Conservation (phyloP, 2,888 invertebrate genomes). For the Zeuzera pyrina region DNA sequence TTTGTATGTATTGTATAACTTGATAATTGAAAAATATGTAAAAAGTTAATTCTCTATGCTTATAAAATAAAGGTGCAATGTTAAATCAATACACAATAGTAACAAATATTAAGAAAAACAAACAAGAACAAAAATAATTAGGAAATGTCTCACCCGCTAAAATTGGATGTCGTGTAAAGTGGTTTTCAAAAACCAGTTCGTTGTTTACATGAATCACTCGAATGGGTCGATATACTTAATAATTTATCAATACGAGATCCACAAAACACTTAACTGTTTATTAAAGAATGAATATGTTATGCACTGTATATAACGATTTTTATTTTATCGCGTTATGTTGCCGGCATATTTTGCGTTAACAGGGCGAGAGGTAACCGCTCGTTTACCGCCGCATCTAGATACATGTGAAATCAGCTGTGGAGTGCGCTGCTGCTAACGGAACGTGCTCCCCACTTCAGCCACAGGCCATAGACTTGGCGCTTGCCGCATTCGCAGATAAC, state of each 20-base stretch:
- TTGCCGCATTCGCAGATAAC: conserved; percentile 35
- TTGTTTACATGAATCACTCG: conserved; percentile 4
- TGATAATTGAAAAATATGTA: too few species aligned
- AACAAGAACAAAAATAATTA: too few species aligned
- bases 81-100: too few species aligned
- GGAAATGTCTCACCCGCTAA: conserved; percentile 10
- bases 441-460: conserved; percentile 24
- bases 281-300: too few species aligned
- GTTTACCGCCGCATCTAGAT: conserved; percentile 32
- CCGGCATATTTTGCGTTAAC: conserved; percentile 50
- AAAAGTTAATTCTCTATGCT: too few species aligned
- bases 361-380: conserved; percentile 25
- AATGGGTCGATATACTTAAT: neutral
- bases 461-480: conserved; percentile 14
- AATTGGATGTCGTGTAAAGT: conserved; percentile 7
- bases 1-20: too few species aligned
- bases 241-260: neutral
- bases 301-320: too few species aligned
- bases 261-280: neutral
- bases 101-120: too few species aligned
- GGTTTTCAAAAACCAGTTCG: conserved; percentile 4
- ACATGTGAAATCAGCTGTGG: conserved; percentile 70
- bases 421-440: conserved; percentile 29
- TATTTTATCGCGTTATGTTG: conserved; percentile 31
- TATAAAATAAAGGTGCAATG: too few species aligned